Evolutionary conservation across 1,140 invertebrate species (phyloP).

Genomic region (Acromyrmex heyeri): DNA sequence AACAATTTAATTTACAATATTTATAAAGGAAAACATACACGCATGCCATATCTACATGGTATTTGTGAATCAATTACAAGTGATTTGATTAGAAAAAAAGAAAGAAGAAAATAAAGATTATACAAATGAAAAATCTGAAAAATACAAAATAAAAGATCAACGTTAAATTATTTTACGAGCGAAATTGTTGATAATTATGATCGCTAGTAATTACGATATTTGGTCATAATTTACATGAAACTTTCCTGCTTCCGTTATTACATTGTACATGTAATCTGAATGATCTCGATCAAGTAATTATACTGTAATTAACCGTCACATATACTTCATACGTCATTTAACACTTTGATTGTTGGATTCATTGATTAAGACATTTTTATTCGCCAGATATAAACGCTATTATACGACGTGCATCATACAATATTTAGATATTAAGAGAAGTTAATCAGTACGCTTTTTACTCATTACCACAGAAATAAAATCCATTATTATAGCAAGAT

Average conservation of each 20-base stretch:
- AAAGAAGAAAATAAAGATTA: slow-evolving; percentile 61
- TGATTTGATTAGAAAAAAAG: slow-evolving; percentile 59
- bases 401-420: not conserved
- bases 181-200: slow-evolving; percentile 30
- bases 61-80: slow-evolving; percentile 34
- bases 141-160: slow-evolving; percentile 38
- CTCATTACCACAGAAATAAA: not conserved
- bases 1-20: slow-evolving; percentile 76
- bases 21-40: slow-evolving; percentile 76
- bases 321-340: not conserved
- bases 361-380: slow-evolving; percentile 13
- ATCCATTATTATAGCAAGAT: not conserved
- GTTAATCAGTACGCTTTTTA: slow-evolving; percentile 19
- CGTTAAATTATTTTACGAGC: slow-evolving; percentile 16
- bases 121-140: slow-evolving; percentile 59
- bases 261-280: slow-evolving; percentile 1
- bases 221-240: slow-evolving; percentile 39
- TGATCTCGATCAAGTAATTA: not conserved
- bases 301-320: not conserved
- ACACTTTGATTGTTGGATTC: not conserved
- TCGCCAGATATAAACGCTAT: not conserved
- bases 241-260: not conserved
- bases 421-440: not conserved
- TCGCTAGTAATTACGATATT: slow-evolving; percentile 26
- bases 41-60: slow-evolving; percentile 79